A percentile compares a stretch with the other conserved stretches of the same genome.
These are phyloP conservation scores for Pseudochirops corinnae DNA, from an alignment of 2,797 vertebrate genomes.

Conservation along the genomic window DNA sequence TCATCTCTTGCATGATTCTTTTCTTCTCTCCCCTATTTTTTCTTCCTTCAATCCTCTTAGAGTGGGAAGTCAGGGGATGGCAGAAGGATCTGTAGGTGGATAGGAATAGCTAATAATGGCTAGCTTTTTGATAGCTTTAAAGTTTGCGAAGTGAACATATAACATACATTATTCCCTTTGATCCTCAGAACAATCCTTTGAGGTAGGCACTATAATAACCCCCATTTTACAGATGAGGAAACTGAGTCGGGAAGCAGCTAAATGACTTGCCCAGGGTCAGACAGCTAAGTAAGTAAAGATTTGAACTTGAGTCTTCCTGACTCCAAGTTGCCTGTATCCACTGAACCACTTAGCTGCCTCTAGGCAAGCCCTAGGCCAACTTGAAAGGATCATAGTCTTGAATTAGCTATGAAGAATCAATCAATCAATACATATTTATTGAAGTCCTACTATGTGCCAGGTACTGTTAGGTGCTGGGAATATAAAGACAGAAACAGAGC, in stretches of 20 bases:
- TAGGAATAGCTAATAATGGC: background rate
- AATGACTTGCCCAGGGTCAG: background rate
- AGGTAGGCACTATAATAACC: background rate
- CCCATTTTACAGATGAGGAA: background rate
- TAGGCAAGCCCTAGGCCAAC: background rate
- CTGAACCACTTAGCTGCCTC: background rate
- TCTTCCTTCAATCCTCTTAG: background rate
- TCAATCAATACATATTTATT: background rate
- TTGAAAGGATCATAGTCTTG: background rate
- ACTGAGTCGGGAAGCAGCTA: background rate
- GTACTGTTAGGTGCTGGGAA: background rate
- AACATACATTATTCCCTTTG: background rate
- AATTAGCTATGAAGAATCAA: background rate
- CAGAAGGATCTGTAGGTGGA: background rate
- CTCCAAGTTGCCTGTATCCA: background rate
- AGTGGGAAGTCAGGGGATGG: background rate
- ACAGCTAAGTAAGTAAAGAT: background rate
- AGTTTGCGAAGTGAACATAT: background rate
- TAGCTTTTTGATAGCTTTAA: background rate
- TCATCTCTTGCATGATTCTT: background rate
- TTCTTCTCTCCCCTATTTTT: background rate
- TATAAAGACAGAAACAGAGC: background rate
- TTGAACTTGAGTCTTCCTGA: background rate
- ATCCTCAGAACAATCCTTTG: background rate
- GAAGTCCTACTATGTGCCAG: background rate